A percentile compares a stretch with the other conserved stretches of the same genome.
These are phyloP conservation scores for Dendrolimus pini DNA, from an alignment of 2,888 invertebrate genomes.

Conservation along the genomic window DNA sequence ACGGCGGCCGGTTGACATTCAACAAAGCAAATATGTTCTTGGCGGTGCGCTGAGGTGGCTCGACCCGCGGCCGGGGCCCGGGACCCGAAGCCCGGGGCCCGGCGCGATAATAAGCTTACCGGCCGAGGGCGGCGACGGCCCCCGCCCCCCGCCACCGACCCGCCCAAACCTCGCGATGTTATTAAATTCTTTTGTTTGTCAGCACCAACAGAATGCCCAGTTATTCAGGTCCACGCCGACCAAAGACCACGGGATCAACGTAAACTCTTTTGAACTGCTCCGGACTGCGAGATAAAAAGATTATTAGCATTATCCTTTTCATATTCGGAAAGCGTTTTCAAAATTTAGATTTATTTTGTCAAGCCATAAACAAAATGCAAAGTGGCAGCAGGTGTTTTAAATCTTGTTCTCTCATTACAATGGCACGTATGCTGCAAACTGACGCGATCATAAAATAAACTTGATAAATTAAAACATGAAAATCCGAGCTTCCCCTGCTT, in stretches of 20 bases:
- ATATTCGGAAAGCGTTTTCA: slow-evolving; percentile 8
- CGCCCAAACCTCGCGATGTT: slow-evolving; percentile 50
- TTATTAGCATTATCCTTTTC: slow-evolving; percentile 41
- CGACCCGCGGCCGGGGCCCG: slow-evolving; percentile 19
- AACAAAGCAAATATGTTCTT: slow-evolving; percentile 67
- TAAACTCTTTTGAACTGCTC: slow-evolving; percentile 55
- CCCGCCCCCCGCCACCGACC: slow-evolving; percentile 30
- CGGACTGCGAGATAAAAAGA: slow-evolving; percentile 41
- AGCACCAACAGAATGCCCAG: slow-evolving; percentile 49
- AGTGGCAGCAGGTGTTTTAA: slow-evolving; percentile 46
- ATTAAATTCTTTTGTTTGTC: slow-evolving; percentile 72
- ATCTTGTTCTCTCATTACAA: slow-evolving; percentile 27
- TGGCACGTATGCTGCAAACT: slow-evolving; percentile 25
- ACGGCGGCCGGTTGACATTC: slow-evolving; percentile 55
- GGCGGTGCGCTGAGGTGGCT: slow-evolving; percentile 23
- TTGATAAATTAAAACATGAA: slow-evolving; percentile 52
- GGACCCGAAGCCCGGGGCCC: slow-evolving; percentile 17
- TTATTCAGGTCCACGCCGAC: slow-evolving; percentile 54
- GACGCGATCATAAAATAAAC: slow-evolving; percentile 47
- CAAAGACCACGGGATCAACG: slow-evolving; percentile 47
- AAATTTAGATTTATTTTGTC: neutral
- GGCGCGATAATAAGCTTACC: slow-evolving; percentile 68
- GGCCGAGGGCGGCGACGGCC: slow-evolving; percentile 41
- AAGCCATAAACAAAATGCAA: slow-evolving; percentile 21
- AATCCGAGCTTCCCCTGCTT: slow-evolving; percentile 31